A percentile compares a stretch with the other conserved stretches of the same genome.
Evolutionary conservation across 2,113 vertebrate species (phyloP).

Genomic region (Oenanthe oenanthe): DNA sequence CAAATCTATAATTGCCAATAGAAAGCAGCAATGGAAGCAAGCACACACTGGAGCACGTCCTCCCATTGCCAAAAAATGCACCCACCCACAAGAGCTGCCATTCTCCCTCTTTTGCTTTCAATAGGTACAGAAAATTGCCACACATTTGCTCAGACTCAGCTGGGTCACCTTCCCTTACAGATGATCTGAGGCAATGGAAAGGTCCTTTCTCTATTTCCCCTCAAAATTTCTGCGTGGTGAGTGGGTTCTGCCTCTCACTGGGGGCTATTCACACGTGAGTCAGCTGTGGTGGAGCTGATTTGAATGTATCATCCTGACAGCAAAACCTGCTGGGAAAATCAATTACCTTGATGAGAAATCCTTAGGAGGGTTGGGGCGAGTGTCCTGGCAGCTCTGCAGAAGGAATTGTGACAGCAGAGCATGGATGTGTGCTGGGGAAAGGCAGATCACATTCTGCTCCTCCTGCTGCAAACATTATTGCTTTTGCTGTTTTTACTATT

Average conservation of each 20-base stretch:
- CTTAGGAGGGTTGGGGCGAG: neutral
- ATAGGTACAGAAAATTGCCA: neutral
- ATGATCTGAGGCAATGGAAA: neutral
- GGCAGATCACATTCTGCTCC: neutral
- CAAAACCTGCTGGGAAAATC: neutral
- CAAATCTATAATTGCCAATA: neutral
- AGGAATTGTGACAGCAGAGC: neutral
- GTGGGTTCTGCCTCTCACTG: neutral
- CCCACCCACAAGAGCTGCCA: neutral
- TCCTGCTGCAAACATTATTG: neutral
- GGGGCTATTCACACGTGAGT: neutral
- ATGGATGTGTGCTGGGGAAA: fast-evolving
- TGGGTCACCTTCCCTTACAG: neutral
- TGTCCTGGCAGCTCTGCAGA: neutral
- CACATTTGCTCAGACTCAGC: neutral
- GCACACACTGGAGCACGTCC: fast-evolving
- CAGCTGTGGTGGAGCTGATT: neutral
- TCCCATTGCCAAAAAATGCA: neutral
- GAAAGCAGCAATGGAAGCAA: neutral
- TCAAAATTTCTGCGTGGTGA: fast-evolving
- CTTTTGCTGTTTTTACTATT: constrained; percentile 6
- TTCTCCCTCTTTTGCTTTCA: neutral
- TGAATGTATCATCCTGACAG: neutral
- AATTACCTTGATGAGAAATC: neutral
- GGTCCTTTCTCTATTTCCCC: neutral